Base-by-base conservation (phyloP, 2,888 invertebrate genomes). In the Conchocele bisecta region DNA sequence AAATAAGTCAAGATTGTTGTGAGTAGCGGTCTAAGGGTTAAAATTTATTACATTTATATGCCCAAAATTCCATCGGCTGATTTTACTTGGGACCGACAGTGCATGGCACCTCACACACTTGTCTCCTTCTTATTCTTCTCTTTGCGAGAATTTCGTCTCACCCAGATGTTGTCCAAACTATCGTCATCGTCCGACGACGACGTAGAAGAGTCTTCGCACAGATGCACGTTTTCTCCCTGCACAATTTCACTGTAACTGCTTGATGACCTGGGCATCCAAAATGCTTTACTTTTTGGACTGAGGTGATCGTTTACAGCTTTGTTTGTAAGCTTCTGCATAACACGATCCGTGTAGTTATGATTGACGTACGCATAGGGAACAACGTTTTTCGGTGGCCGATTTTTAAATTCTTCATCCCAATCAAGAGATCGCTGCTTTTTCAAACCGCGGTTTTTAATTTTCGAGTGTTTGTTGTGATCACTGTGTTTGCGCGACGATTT, bases 91-190 rank as follows among this genome's bases (percentile, higher is more conserved):
- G n/a, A 11, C 11, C 37, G n/a, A 35, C 37, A 35, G 37, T 15
- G n/a, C n/a, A 42, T n/a, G 9, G n/a, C 22, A 20, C n/a, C 33
- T 51, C 24, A 89, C 6, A 89, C 89, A 83, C 89, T 88, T 24
- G 89, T 89, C 82, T 89, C 89, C 60, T 89, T 88, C 63, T 89
- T 89, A 50, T 83, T 76, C 60, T 85, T 78, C 57, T 83, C 83
- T 46, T 66, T 70, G 26, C 81, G 79, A 35, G 82, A 76, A 57
- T 83, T 83, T 57, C 86, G 88, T 28, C 82, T 76, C 29, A 89
- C 85, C 89, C 88, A 89, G 39, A 88, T 84, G 70, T 87, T 83
- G 48, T 85, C 85, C 59, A 84, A 72, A 69, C 81, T 80, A 35
- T 84, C 85, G 53, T 88, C 87, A 50, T 83, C 84, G 3, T 83